Evolutionary conservation across 2,113 vertebrate genomes (phyloP).

Genomic region (Lepus americanus): DNA sequence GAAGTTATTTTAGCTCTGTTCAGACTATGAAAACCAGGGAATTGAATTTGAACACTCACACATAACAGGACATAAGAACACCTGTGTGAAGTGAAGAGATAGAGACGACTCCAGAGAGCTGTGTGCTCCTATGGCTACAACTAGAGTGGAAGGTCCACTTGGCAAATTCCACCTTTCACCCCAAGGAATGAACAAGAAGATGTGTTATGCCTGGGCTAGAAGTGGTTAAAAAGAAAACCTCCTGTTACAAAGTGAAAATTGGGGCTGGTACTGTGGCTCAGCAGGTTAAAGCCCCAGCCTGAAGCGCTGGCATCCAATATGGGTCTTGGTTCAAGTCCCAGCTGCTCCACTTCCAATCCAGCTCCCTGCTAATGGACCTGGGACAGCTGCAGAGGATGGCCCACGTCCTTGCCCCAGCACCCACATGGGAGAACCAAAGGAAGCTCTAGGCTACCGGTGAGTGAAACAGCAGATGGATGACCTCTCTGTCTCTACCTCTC

Average conservation of each 20-base stretch:
- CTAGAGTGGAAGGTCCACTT: neutral
- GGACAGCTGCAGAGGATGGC: no score
- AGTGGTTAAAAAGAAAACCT: neutral
- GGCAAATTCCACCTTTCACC: neutral
- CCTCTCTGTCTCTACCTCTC: no score
- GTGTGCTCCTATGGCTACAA: neutral
- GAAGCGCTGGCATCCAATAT: no score
- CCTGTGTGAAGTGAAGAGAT: neutral
- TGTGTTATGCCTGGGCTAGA: neutral
- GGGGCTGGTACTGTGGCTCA: no score
- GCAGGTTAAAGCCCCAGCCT: no score
- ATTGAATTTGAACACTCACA: neutral
- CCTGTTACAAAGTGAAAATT: neutral
- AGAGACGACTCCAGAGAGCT: neutral
- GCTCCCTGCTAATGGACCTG: no score
- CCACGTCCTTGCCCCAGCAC: no score
- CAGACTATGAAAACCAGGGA: neutral
- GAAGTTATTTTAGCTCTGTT: neutral
- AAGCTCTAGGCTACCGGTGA: no score
- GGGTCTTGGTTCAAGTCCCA: no score
- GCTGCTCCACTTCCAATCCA: no score
- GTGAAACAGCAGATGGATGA: no score
- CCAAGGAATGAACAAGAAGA: neutral
- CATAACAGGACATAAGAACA: neutral
- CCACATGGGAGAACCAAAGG: no score